A percentile compares a stretch with the other conserved stretches of the same genome.
phyloP scores from a whole-genome alignment of 1,140 invertebrate species.

The Aphis craccivora region DNA sequence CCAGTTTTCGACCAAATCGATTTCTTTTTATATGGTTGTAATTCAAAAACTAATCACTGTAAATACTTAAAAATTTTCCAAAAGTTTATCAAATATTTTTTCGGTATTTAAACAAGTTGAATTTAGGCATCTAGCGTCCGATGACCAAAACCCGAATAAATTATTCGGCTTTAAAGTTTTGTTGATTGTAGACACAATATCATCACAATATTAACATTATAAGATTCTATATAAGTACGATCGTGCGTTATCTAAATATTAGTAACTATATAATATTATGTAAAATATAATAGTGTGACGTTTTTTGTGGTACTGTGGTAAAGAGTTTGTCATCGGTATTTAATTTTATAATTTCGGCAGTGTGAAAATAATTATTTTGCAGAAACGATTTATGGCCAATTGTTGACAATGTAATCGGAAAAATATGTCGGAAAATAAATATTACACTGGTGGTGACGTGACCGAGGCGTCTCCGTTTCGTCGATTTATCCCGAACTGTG shows the following conservation, averaged over 20 bases:
- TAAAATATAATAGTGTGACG: not conserved
- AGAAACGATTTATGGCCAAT: not conserved
- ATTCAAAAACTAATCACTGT: too few species aligned
- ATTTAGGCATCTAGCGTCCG: too few species aligned
- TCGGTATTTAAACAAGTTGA: too few species aligned
- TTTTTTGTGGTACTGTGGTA: not conserved
- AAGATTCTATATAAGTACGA: not conserved
- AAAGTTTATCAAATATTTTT: too few species aligned
- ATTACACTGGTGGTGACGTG: slow-evolving; percentile 31
- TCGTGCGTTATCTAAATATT: not conserved
- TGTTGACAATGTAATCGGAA: not conserved
- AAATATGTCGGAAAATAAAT: slow-evolving; percentile 5
- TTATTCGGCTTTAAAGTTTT: too few species aligned
- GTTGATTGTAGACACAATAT: too few species aligned
- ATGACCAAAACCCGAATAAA: too few species aligned
- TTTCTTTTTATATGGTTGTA: too few species aligned
- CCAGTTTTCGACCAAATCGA: too few species aligned
- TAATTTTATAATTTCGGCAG: not conserved
- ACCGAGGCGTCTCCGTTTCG: not conserved
- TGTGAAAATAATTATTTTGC: not conserved
- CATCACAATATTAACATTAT: not conserved
- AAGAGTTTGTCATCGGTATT: not conserved
- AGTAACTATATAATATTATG: not conserved
- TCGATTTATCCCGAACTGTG: not conserved
- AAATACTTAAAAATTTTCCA: too few species aligned